phyloP scores from a whole-genome alignment of 1,140 invertebrate species.

The Leptinotarsa texana region DNA sequence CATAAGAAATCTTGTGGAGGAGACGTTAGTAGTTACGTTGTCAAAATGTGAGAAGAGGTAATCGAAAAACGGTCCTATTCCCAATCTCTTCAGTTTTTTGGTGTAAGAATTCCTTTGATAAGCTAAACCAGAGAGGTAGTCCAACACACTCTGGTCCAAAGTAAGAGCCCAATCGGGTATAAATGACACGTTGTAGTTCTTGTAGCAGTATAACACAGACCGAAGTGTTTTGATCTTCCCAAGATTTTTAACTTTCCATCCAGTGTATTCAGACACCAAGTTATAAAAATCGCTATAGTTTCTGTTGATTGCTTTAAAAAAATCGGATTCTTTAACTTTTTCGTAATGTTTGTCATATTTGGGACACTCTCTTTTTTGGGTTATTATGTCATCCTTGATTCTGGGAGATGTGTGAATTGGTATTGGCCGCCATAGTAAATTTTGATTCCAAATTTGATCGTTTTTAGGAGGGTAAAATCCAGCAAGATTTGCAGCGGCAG shows the following conservation, averaged over 20 bases:
- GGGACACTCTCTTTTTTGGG: conserved; percentile 65
- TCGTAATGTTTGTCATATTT: conserved; percentile 62
- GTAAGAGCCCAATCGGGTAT: not conserved
- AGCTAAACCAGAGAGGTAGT: not conserved
- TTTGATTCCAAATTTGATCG: conserved; percentile 68
- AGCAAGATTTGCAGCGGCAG: conserved; percentile 80
- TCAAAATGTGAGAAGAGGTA: conserved; percentile 34
- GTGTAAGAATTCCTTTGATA: conserved; percentile 54
- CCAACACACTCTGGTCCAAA: not conserved
- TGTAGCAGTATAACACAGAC: conserved; percentile 59
- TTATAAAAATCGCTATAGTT: conserved; percentile 65
- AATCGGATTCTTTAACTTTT: conserved; percentile 51
- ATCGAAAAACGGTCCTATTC: conserved; percentile 64
- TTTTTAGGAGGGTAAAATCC: conserved; percentile 73
- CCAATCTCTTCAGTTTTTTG: conserved; percentile 58
- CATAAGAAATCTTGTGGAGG: conserved; percentile 61
- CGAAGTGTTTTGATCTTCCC: conserved; percentile 64
- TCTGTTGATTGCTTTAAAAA: conserved; percentile 61
- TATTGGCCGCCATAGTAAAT: conserved; percentile 84
- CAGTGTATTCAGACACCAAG: conserved; percentile 65
- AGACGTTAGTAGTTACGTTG: conserved; percentile 59
- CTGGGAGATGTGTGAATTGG: conserved; percentile 78
- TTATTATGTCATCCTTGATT: conserved; percentile 63
- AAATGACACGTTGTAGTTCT: not conserved
- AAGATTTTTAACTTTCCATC: conserved; percentile 60